Percentiles rank a stretch among this genome's conserved stretches.
phyloP scores from a whole-genome alignment of 2,888 invertebrate species.

The Pristionchus entomophagus region DNA sequence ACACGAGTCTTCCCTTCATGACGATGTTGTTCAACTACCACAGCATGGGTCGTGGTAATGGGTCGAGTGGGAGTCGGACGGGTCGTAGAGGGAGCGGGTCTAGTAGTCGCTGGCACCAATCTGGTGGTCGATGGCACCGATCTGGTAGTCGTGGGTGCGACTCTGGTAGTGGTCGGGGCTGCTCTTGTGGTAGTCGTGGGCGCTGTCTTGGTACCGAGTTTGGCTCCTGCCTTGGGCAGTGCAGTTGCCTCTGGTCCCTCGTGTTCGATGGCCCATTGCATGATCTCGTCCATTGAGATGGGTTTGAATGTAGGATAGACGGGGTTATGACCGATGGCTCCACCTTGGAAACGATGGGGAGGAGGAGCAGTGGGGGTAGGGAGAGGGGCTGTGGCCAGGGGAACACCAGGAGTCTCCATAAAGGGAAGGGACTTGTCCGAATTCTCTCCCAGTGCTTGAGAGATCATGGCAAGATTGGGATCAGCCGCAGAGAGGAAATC shows the following conservation, averaged over 20 bases:
- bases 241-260: conserved; percentile 33
- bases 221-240: neutral
- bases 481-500: conserved; percentile 44
- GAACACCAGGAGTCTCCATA: conserved; percentile 12
- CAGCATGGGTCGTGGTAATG: neutral
- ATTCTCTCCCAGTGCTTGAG: conserved; percentile 8
- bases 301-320: conserved; percentile 20
- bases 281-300: conserved; percentile 47
- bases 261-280: conserved; percentile 43
- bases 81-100: neutral
- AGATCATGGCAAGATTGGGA: conserved; percentile 43
- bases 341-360: too few relatives aligned
- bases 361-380: neutral
- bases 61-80: neutral
- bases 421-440: conserved; percentile 35
- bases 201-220: neutral
- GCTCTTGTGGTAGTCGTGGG: neutral
- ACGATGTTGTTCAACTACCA: conserved; percentile 6
- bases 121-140: neutral
- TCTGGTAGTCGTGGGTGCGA: neutral
- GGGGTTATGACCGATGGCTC: too few relatives aligned
- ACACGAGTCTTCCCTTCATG: neutral
- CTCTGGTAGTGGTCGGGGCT: neutral
- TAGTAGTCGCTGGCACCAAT: conserved; percentile 2
- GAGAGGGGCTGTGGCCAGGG: neutral